phyloP scores from a whole-genome alignment of 2,888 invertebrate species.

The Thymelicus acteon region DNA sequence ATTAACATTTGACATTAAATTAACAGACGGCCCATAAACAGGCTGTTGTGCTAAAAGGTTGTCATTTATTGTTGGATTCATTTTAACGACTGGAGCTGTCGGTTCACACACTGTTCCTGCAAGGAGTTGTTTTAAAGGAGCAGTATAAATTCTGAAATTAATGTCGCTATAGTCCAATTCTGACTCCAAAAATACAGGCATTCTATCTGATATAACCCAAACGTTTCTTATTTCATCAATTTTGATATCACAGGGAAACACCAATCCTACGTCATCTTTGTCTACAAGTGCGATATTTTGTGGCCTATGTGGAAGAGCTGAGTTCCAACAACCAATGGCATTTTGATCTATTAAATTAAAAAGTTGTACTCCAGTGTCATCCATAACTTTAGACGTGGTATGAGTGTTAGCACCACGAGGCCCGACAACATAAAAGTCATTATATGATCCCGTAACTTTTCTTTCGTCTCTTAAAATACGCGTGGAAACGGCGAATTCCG shows the following conservation, averaged over 20 bases:
- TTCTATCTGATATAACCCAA: constrained; percentile 93
- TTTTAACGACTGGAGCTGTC: constrained; percentile 37
- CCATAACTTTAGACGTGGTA: constrained; percentile 90
- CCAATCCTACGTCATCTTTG: constrained; percentile 89
- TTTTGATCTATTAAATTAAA: constrained; percentile 92
- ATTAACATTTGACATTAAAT: constrained; percentile 16
- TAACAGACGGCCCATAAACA: constrained; percentile 7
- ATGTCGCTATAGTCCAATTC: constrained; percentile 90
- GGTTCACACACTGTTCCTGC: constrained; percentile 90
- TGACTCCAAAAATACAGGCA: constrained; percentile 90
- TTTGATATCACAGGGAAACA: constrained; percentile 92
- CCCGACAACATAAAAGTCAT: constrained; percentile 88
- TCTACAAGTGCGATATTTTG: constrained; percentile 89
- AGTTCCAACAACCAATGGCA: constrained; percentile 93
- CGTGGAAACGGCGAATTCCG: constrained; percentile 92
- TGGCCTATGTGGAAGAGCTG: constrained; percentile 86
- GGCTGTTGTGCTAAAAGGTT: constrained; percentile 25
- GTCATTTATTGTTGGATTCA: constrained; percentile 28
- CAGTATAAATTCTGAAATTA: constrained; percentile 91
- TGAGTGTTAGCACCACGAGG: constrained; percentile 88
- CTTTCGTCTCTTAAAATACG: constrained; percentile 88
- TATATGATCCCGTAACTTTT: constrained; percentile 88
- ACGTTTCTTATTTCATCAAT: constrained; percentile 88
- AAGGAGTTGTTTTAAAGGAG: constrained; percentile 87
- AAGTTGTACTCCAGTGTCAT: constrained; percentile 89